These are phyloP conservation scores for Nicator chloris DNA, from an alignment of 2,113 vertebrate genomes.

Conservation along the genomic window DNA sequence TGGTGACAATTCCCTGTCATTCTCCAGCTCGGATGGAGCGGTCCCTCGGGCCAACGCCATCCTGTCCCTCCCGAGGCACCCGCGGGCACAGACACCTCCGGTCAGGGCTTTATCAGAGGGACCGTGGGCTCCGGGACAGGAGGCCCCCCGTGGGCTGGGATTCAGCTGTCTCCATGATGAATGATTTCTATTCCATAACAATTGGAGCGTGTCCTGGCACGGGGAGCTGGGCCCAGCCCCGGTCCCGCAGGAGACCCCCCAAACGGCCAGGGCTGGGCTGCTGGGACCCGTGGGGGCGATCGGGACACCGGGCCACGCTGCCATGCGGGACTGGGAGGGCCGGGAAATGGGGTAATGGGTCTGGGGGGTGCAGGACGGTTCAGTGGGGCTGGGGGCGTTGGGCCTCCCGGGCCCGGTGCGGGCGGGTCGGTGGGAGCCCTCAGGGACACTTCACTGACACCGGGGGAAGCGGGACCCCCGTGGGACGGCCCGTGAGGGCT, in stretches of 20 bases:
- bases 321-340: not conserved
- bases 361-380: not conserved
- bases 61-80: not conserved
- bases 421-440: not conserved
- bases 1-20: not conserved
- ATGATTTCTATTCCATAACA: not conserved
- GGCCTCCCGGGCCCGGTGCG: not conserved
- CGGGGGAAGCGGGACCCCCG: not conserved
- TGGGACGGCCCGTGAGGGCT: not conserved
- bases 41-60: accelerated
- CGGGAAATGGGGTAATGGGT: not conserved
- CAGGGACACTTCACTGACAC: not conserved
- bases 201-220: not conserved
- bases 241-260: not conserved
- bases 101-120: not conserved
- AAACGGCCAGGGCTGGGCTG: accelerated
- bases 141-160: not conserved
- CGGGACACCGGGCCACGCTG: not conserved
- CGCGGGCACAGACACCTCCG: not conserved
- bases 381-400: not conserved
- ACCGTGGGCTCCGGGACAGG: not conserved
- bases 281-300: not conserved
- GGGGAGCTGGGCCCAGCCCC: not conserved
- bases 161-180: not conserved
- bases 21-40: not conserved